These are phyloP conservation scores for Sanderia malayensis DNA, from an alignment of 30 jellyfish, hydroid and myxozoan genomes.

Conservation along the genomic window DNA sequence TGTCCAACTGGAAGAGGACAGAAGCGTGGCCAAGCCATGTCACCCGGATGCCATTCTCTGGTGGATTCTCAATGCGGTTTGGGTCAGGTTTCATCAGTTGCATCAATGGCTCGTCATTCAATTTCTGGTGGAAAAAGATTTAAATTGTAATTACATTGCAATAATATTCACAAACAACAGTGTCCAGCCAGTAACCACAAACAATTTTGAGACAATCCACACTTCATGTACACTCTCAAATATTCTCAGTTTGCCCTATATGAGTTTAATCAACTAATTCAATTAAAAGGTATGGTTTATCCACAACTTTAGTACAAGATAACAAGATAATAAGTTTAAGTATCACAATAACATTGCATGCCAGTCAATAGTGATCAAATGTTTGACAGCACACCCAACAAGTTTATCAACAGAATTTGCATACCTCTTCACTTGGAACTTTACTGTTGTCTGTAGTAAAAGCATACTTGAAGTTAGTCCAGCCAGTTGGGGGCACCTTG, in stretches of 20 bases:
- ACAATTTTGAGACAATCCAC: too few relatives aligned
- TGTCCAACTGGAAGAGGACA: conserved; percentile 84
- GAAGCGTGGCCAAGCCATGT: conserved; percentile 97
- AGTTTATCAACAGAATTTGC: conserved; percentile 2
- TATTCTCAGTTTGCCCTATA: too few relatives aligned
- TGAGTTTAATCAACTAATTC: too few relatives aligned
- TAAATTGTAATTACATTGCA: not conserved
- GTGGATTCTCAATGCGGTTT: conserved; percentile 92
- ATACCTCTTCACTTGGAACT: conserved; percentile 85
- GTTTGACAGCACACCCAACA: too few relatives aligned
- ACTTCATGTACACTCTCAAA: too few relatives aligned
- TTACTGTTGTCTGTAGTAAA: conserved; percentile 75
- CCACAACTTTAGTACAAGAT: too few relatives aligned
- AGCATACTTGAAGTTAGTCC: conserved; percentile 77
- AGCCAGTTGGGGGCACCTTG: conserved; percentile 72
- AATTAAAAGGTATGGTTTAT: too few relatives aligned
- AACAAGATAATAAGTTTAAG: too few relatives aligned
- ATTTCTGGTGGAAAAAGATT: conserved; percentile 46
- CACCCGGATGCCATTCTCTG: conserved; percentile 94
- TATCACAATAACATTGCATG: too few relatives aligned
- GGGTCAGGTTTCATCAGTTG: conserved; percentile 87
- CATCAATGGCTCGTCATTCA: conserved; percentile 93
- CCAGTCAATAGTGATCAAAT: too few relatives aligned
- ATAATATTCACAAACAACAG: not conserved
- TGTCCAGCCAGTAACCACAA: too few relatives aligned